Evolutionary conservation across 1,140 invertebrate species (phyloP).

Genomic region (Anagrus nilaparvatae): DNA sequence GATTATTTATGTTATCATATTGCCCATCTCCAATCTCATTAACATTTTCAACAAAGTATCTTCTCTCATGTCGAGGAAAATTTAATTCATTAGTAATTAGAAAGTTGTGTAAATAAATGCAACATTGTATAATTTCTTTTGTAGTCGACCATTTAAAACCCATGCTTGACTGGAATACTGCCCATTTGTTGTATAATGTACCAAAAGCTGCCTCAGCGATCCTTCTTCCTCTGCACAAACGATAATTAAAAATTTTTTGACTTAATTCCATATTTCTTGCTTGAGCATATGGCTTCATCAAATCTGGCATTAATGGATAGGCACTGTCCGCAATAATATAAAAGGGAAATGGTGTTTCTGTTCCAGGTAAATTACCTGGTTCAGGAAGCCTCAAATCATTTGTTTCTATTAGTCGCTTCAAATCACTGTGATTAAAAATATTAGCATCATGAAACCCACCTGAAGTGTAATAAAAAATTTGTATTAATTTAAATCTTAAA

Average conservation of each 20-base stretch:
- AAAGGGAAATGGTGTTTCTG: not conserved
- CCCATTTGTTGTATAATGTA: not conserved
- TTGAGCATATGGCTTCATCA: constrained; percentile 1
- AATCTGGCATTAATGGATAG: not conserved
- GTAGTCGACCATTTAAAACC: not conserved
- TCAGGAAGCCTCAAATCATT: not conserved
- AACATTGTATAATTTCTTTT: not conserved
- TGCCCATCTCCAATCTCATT: too few species aligned
- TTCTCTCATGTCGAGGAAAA: too few species aligned
- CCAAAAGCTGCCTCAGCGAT: not conserved
- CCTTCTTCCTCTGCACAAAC: not conserved
- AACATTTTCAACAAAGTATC: too few species aligned
- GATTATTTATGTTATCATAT: too few species aligned
- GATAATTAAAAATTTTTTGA: not conserved
- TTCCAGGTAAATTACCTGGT: not conserved
- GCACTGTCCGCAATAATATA: not conserved
- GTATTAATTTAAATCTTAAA: not conserved
- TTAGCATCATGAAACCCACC: not conserved
- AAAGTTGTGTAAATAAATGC: not conserved
- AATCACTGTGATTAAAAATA: constrained; percentile 1
- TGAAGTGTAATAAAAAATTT: not conserved
- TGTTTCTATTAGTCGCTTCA: not conserved
- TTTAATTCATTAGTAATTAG: too few species aligned
- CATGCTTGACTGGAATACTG: not conserved
- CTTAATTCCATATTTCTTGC: not conserved